Evolutionary conservation across 2,888 invertebrate species (phyloP).

Genomic region (Acleris sparsana): DNA sequence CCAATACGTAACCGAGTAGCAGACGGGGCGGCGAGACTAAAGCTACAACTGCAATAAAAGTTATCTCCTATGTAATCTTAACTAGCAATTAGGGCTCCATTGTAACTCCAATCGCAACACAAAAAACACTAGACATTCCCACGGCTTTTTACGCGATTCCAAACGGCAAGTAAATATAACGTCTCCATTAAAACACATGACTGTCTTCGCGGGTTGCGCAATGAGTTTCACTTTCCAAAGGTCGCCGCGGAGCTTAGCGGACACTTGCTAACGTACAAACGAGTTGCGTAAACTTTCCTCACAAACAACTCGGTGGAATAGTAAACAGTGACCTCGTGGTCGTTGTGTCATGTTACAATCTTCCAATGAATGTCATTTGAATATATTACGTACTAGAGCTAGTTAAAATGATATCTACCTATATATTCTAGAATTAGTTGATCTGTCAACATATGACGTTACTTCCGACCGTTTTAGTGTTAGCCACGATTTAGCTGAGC

Average conservation of each 20-base stretch:
- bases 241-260: constrained; percentile 5
- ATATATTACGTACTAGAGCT: neutral
- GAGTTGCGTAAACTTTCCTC: constrained; percentile 32
- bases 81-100: neutral
- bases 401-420: too few relatives aligned
- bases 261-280: constrained; percentile 15
- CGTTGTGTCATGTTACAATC: constrained; percentile 9
- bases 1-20: too few relatives aligned
- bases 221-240: constrained; percentile 35
- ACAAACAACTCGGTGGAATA: constrained; percentile 11
- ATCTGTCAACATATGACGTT: too few relatives aligned
- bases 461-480: too few relatives aligned
- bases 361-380: constrained; percentile 5
- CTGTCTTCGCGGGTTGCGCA: constrained; percentile 24
- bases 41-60: too few relatives aligned
- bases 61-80: too few relatives aligned
- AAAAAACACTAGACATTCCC: constrained; percentile 1
- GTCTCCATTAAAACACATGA: constrained; percentile 27
- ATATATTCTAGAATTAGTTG: too few relatives aligned
- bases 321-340: constrained; percentile 15
- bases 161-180: constrained; percentile 15
- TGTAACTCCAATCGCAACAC: neutral
- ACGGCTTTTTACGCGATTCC: constrained; percentile 17
- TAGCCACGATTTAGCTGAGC: too few relatives aligned
- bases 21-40: too few relatives aligned